A percentile compares a stretch with the other conserved stretches of the same genome.
Evolutionary conservation across 2,888 invertebrate species (phyloP).

Genomic region (Athalia cordata): DNA sequence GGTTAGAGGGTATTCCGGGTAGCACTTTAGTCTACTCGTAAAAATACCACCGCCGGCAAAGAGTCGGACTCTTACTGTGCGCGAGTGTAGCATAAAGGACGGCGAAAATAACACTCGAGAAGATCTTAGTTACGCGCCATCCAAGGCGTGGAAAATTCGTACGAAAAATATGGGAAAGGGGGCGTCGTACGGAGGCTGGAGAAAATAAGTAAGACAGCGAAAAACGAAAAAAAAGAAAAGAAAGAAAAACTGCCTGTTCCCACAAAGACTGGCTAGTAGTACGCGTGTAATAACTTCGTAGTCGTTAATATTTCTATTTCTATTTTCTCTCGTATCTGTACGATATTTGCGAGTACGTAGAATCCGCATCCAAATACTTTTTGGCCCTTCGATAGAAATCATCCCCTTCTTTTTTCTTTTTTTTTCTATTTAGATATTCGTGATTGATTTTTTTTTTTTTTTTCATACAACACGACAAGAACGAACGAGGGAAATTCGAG

Average conservation of each 20-base stretch:
- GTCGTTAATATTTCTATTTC: neutral
- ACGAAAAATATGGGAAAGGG: slow-evolving; percentile 50
- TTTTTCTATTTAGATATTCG: too few relatives aligned
- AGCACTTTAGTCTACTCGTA: slow-evolving; percentile 59
- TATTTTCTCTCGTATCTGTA: neutral
- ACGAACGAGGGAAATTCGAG: too few relatives aligned
- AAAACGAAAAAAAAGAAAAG: slow-evolving; percentile 42
- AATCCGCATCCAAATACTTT: too few relatives aligned
- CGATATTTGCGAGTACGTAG: too few relatives aligned
- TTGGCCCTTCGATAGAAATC: too few relatives aligned
- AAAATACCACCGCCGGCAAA: slow-evolving; percentile 61
- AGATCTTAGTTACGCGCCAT: slow-evolving; percentile 61
- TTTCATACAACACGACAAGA: too few relatives aligned
- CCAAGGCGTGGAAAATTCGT: slow-evolving; percentile 51
- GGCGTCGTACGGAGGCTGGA: too few relatives aligned
- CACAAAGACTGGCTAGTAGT: too few relatives aligned
- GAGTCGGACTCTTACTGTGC: slow-evolving; percentile 10
- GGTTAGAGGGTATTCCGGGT: neutral
- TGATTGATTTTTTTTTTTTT: too few relatives aligned
- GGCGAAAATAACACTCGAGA: slow-evolving; percentile 65
- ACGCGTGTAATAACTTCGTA: too few relatives aligned
- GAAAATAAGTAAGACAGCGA: too few relatives aligned
- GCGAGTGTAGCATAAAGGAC: slow-evolving; percentile 29
- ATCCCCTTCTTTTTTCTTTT: too few relatives aligned
- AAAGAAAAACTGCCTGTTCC: neutral